Base-by-base conservation (phyloP, 2,888 invertebrate genomes). In the Petrolisthes manimaculis region DNA sequence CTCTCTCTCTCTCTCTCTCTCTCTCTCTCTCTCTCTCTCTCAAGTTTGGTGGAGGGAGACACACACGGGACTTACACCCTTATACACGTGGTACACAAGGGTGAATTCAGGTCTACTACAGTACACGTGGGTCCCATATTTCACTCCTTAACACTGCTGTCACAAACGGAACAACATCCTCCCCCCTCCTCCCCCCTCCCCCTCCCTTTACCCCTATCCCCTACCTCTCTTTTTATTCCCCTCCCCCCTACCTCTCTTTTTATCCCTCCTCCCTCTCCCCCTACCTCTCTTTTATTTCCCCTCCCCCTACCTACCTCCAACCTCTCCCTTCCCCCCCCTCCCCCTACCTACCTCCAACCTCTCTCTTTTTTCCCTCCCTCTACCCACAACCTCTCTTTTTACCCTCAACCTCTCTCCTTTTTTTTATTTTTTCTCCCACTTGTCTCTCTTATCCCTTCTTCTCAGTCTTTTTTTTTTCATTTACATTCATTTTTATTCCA, bases 21-120 rank as follows among this genome's bases (percentile, higher is more conserved):
- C 80, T 74, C n/a, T 74, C 69, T 56, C 55, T 84, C 56, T 61
- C 67, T 55, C 80, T 67, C 77, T 77, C 77, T 75, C 84, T 84
- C 55, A 37, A 37, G 37, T 37, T 37, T 37, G 37, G 37, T 37
- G 37, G 37, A 37, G 37, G 37, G 37, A 37, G 37, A 37, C 37
- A 37, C 37, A 37, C 37, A 37, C 37, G 37, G 37, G 37, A 37
- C 37, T 37, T 37, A 37, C 37, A 37, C 37, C 37, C 37, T 2
- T 37, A 37, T 0, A 2, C 37, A 37, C 37, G 2, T 37, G 37
- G 37, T 37, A 37, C 2, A 37, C 37, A 37, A 37, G 37, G 37
- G 37, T 37, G 37, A 37, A n/a, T n/a, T n/a, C n/a, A 37, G 37
- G 37, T 37, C 37, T 37, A 37, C 1, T 37, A n/a, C n/a, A 37